Percentiles rank a stretch among this genome's conserved stretches.
Conservation (phyloP, 2,113 vertebrate species). For the Chauna torquata region DNA sequence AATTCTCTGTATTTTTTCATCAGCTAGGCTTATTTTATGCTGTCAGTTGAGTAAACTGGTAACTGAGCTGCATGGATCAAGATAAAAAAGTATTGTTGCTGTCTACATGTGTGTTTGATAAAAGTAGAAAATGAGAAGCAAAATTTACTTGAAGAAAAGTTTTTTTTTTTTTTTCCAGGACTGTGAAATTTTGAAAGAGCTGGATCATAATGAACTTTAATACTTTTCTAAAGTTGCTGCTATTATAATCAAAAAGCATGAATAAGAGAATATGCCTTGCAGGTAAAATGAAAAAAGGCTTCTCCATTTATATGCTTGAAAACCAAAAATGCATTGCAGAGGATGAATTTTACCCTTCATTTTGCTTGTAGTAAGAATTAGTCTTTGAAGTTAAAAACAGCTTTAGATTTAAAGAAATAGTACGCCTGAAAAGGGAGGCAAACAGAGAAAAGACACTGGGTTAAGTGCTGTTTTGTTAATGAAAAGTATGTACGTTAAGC, state of each 20-base stretch:
- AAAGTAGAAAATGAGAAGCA: conserved; percentile 8
- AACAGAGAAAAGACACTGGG: background rate
- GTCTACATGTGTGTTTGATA: background rate
- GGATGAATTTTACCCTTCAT: conserved; percentile 40
- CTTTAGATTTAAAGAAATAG: conserved; percentile 48
- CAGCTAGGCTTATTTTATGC: conserved; percentile 13
- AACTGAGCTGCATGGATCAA: background rate
- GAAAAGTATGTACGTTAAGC: background rate
- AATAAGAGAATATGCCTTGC: conserved; percentile 61
- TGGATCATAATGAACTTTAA: conserved; percentile 44
- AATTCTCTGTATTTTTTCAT: background rate
- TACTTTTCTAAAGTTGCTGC: conserved; percentile 31
- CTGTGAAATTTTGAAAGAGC: conserved; percentile 17
- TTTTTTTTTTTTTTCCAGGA: background rate
- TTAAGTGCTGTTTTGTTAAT: conserved; percentile 12
- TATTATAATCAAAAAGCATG: conserved; percentile 45
- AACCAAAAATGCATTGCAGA: conserved; percentile 42
- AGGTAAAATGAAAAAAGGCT: conserved; percentile 41
- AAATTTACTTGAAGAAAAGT: background rate
- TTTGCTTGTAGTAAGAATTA: conserved; percentile 45
- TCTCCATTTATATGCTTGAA: conserved; percentile 12
- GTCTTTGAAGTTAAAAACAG: conserved; percentile 57
- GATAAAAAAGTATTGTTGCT: background rate
- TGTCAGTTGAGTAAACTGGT: conserved; percentile 15
- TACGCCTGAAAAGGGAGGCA: background rate